These are phyloP conservation scores for Chloroceryle amazona DNA, from an alignment of 2,797 vertebrate species.

Conservation along the genomic window DNA sequence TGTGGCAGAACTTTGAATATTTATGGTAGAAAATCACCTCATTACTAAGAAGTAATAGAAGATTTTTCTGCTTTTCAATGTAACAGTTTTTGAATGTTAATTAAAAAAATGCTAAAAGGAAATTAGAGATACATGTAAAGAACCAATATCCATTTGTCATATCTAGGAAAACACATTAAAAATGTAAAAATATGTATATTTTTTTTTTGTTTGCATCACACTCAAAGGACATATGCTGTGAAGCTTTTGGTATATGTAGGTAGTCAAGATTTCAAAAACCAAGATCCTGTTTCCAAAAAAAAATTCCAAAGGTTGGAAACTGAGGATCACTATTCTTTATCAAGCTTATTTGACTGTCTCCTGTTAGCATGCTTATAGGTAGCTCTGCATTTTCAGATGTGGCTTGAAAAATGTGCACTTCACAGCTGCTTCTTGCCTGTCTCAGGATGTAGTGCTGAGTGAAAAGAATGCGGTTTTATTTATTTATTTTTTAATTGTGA, in stretches of 20 bases:
- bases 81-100: background rate
- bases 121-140: constrained; percentile 20
- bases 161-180: background rate
- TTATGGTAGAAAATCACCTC: background rate
- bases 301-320: background rate
- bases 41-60: constrained; percentile 3
- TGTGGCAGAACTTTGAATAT: constrained; percentile 58
- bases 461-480: background rate
- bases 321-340: background rate
- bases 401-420: background rate
- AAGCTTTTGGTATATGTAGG: background rate
- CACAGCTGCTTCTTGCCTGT: background rate
- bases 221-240: background rate
- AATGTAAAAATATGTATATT: background rate
- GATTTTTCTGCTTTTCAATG: constrained; percentile 8
- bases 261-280: background rate
- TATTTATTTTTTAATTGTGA: background rate
- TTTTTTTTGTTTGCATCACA: constrained; percentile 38
- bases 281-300: background rate
- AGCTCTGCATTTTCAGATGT: background rate
- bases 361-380: background rate
- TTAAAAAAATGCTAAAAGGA: constrained; percentile 17
- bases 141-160: constrained; percentile 62
- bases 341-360: background rate
- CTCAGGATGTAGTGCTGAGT: constrained; percentile 19